Evolutionary conservation across 2,113 vertebrate species (phyloP).

Genomic region (Atrichornis clamosus): DNA sequence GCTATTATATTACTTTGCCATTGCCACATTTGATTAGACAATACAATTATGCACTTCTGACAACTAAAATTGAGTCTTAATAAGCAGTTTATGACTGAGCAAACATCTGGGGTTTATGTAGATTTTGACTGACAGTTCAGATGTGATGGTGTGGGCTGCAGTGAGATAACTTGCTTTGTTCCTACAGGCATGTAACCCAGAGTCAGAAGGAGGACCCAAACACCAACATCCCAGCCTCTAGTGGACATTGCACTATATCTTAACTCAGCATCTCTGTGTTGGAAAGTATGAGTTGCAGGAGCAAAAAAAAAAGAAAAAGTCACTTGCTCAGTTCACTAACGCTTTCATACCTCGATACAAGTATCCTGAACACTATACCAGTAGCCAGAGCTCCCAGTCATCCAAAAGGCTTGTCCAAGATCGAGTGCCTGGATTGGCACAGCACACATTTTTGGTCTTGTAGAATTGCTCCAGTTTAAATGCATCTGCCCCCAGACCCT

Average conservation of each 20-base stretch:
- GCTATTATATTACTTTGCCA: neutral
- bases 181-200: neutral
- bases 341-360: neutral
- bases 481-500: neutral
- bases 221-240: neutral
- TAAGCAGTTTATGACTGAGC: neutral
- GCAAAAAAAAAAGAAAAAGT: neutral
- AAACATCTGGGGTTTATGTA: neutral
- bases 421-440: neutral
- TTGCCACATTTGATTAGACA: neutral
- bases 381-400: neutral
- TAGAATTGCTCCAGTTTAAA: neutral
- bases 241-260: neutral
- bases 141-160: neutral
- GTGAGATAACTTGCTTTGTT: neutral
- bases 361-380: neutral
- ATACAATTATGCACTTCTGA: neutral
- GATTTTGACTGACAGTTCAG: neutral
- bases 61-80: neutral
- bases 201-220: neutral
- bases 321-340: neutral
- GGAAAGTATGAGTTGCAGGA: neutral
- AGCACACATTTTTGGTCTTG: neutral
- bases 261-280: neutral
- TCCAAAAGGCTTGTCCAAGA: neutral